These are phyloP conservation scores for Ellobius talpinus DNA, from an alignment of 2,113 vertebrate species.

Conservation along the genomic window DNA sequence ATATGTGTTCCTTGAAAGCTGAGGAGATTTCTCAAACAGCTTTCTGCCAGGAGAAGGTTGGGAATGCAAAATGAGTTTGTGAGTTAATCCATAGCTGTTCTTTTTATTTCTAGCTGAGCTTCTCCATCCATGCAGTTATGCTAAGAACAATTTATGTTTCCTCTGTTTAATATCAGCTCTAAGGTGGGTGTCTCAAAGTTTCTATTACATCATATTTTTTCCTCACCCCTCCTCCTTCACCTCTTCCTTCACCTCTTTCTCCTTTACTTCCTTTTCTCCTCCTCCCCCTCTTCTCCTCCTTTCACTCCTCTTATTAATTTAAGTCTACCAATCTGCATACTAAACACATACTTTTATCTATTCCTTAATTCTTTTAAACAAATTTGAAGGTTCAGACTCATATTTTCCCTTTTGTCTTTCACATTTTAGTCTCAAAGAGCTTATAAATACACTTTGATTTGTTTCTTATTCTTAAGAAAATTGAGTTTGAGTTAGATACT, in stretches of 20 bases:
- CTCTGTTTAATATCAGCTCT: background rate
- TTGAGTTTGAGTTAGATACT: background rate
- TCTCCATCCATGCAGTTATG: background rate
- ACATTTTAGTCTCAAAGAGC: background rate
- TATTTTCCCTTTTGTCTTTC: background rate
- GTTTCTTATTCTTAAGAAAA: background rate
- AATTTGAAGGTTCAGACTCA: background rate
- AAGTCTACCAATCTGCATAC: background rate
- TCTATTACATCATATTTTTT: background rate
- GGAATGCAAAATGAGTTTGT: background rate
- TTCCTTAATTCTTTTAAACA: background rate
- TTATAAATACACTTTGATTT: background rate
- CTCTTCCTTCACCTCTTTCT: background rate
- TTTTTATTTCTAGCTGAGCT: background rate
- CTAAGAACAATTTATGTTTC: background rate
- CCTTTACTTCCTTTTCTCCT: background rate
- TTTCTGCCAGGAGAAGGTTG: background rate
- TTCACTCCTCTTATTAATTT: background rate
- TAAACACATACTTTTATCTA: background rate
- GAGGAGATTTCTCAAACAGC: background rate
- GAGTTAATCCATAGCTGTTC: background rate
- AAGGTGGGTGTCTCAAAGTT: background rate
- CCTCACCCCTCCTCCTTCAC: accelerated
- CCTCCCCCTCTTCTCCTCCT: background rate
- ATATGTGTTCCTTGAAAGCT: background rate